Evolutionary conservation across 2,888 invertebrate genomes (phyloP).

Genomic region (Drosophila fungiperda): DNA sequence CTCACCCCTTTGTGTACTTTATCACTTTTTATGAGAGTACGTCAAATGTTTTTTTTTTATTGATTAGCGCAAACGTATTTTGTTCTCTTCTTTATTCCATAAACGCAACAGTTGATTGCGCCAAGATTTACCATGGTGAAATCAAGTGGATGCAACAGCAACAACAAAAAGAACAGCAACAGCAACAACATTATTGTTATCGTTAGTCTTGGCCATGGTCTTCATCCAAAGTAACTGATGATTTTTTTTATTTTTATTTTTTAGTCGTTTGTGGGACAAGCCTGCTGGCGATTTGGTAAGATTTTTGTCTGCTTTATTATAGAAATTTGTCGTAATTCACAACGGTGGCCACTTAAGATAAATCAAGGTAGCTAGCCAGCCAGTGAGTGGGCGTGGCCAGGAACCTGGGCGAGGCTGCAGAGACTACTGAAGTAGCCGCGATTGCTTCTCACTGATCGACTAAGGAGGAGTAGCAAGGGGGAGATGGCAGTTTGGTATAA

Average conservation of each 20-base stretch:
- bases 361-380: constrained; percentile 54
- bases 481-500: background rate
- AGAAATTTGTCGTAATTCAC: constrained; percentile 78
- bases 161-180: constrained; percentile 13
- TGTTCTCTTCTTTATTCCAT: constrained; percentile 11
- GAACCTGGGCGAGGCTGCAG: constrained; percentile 17
- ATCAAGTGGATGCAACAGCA: constrained; percentile 34
- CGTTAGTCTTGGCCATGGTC: constrained; percentile 57
- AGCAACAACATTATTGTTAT: constrained; percentile 58
- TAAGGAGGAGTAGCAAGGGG: constrained; percentile 7
- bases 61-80: constrained; percentile 45
- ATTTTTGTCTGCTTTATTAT: constrained; percentile 82
- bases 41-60: constrained; percentile 36
- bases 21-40: constrained; percentile 25
- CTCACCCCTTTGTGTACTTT: constrained; percentile 14
- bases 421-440: constrained; percentile 73
- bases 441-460: constrained; percentile 32
- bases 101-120: constrained; percentile 40
- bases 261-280: constrained; percentile 36
- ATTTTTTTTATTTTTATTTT: constrained; percentile 28
- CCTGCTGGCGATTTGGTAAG: constrained; percentile 64
- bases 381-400: constrained; percentile 58
- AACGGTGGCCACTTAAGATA: constrained; percentile 79
- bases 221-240: constrained; percentile 71
- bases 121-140: constrained; percentile 52